phyloP scores from a whole-genome alignment of 1,140 invertebrate species.

The Ips typographus region DNA sequence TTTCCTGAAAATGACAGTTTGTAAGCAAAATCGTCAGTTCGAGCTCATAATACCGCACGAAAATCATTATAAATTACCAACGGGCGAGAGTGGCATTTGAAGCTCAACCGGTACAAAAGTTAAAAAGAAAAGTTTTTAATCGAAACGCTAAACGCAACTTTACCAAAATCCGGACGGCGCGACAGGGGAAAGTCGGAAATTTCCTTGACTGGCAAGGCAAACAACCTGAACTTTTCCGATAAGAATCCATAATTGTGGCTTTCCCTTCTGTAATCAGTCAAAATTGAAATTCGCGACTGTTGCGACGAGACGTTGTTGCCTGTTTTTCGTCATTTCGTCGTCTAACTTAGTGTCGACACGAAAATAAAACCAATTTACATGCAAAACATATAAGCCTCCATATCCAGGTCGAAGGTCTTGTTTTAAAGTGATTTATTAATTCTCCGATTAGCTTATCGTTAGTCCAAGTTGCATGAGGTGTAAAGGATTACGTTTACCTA shows the following conservation, averaged over 20 bases:
- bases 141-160: slow-evolving; percentile 18
- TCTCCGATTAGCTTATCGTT: slow-evolving; percentile 9
- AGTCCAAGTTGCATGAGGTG: slow-evolving; percentile 8
- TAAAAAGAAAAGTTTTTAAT: slow-evolving; percentile 17
- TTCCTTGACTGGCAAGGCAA: slow-evolving; percentile 19
- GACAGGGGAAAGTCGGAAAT: slow-evolving; percentile 10
- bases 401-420: slow-evolving; percentile 17
- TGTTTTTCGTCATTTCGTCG: not conserved
- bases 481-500: not conserved
- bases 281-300: slow-evolving; percentile 33
- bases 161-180: slow-evolving; percentile 3
- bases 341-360: slow-evolving; percentile 19
- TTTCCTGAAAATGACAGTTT: no score
- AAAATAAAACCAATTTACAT: slow-evolving; percentile 27
- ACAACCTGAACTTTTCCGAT: slow-evolving; percentile 28
- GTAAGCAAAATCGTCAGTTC: no score
- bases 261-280: slow-evolving; percentile 30
- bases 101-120: not conserved
- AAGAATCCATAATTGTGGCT: slow-evolving; percentile 32
- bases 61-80: no score
- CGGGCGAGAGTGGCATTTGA: not conserved
- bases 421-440: slow-evolving; percentile 27
- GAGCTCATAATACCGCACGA: no score
- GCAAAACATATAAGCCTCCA: slow-evolving; percentile 12
- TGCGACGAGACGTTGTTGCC: not conserved